A percentile compares a stretch with the other conserved stretches of the same genome.
Evolutionary conservation across 2,888 invertebrate genomes (phyloP).

Genomic region (Drosophila pseudotakahashii): DNA sequence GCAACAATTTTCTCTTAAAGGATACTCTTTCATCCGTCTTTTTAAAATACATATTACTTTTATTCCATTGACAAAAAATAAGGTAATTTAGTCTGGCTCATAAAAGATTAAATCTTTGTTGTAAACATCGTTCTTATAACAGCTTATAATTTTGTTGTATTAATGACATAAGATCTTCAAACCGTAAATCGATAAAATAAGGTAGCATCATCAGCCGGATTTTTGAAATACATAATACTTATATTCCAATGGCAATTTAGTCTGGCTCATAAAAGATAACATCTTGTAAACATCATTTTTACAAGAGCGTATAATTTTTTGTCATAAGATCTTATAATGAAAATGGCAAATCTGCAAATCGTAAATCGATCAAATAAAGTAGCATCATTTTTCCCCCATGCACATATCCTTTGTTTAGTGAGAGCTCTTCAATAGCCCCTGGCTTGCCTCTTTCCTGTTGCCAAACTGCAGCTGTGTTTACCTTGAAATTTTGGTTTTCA

Average conservation of each 20-base stretch:
- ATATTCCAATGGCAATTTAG: too few species aligned
- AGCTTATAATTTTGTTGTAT: too few species aligned
- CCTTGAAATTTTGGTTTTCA: constrained; percentile 72
- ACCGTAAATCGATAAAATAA: background rate
- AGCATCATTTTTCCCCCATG: background rate
- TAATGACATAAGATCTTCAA: too few species aligned
- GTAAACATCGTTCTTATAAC: background rate
- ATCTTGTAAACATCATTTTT: too few species aligned
- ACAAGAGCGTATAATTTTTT: too few species aligned
- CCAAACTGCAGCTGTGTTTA: constrained; percentile 71
- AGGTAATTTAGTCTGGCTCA: too few species aligned
- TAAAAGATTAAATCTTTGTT: background rate
- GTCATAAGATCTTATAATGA: too few species aligned
- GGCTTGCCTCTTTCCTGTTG: constrained; percentile 26
- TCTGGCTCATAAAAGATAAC: too few species aligned
- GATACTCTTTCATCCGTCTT: constrained; percentile 40
- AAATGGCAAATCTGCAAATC: too few species aligned
- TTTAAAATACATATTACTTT: constrained; percentile 41
- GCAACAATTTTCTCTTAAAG: background rate
- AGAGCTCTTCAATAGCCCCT: constrained; percentile 17
- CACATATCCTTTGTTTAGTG: constrained; percentile 17
- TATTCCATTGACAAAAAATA: background rate
- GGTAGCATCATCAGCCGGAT: background rate
- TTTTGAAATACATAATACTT: too few species aligned
- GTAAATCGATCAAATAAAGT: background rate